Conservation (phyloP, 2,797 vertebrate species). For the Gorsachius magnificus region DNA sequence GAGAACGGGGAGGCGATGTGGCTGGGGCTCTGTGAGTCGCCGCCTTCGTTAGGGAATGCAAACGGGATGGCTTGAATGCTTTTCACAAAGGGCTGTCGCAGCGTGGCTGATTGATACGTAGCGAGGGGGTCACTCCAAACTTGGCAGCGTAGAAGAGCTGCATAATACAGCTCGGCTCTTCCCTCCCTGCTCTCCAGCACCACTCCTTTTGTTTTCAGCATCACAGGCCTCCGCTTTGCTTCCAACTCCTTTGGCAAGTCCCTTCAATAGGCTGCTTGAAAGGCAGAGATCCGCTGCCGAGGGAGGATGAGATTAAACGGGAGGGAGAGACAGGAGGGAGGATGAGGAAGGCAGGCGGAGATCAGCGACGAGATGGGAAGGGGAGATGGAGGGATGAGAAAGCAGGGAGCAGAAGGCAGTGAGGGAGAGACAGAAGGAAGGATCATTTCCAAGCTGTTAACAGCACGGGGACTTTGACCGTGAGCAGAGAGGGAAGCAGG, state of each 20-base stretch:
- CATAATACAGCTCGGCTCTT: neutral
- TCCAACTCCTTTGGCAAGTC: conserved; percentile 19
- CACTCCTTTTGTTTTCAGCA: neutral
- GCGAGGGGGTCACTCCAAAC: neutral
- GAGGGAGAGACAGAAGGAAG: neutral
- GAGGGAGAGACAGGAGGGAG: neutral
- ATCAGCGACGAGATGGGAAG: neutral
- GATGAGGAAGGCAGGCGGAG: neutral
- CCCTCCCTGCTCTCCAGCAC: neutral
- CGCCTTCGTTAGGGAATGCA: neutral
- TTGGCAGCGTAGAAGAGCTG: neutral
- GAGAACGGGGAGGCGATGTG: fast-evolving
- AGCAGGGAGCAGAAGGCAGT: neutral
- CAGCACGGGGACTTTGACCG: neutral
- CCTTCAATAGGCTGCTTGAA: conserved; percentile 29
- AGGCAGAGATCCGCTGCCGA: neutral
- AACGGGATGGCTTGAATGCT: neutral
- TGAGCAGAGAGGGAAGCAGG: neutral
- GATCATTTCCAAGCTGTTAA: neutral
- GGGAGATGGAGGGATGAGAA: neutral
- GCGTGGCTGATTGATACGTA: neutral
- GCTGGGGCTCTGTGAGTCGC: neutral
- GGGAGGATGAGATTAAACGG: conserved; percentile 1
- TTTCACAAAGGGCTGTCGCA: neutral
- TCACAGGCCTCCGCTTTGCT: neutral